Percentiles rank a stretch among this genome's conserved stretches.
These are phyloP conservation scores for Corvus hawaiiensis DNA, from an alignment of 2,113 vertebrate genomes.

Conservation along the genomic window DNA sequence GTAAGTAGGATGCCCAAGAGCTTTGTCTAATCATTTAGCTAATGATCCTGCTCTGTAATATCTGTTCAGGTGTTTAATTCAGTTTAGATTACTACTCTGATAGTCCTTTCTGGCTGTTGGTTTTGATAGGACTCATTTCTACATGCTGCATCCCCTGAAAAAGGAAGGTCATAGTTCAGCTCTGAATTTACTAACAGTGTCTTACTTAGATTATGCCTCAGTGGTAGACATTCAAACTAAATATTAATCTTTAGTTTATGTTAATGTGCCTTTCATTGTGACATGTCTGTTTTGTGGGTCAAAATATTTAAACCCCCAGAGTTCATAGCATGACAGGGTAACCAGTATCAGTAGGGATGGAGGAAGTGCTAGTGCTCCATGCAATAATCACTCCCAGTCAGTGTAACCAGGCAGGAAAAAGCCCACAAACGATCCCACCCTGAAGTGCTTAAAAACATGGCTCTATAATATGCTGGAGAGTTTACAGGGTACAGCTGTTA, in stretches of 20 bases:
- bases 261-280: background rate
- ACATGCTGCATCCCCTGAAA: background rate
- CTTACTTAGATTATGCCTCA: background rate
- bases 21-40: constrained; percentile 33
- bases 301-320: background rate
- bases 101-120: constrained; percentile 9
- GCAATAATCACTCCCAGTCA: background rate
- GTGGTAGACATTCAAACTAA: background rate
- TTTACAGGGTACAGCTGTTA: background rate
- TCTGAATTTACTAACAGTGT: background rate
- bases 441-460: background rate
- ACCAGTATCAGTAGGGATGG: background rate
- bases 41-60: constrained; percentile 27
- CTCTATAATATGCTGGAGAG: background rate
- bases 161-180: background rate
- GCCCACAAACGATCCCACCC: background rate
- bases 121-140: constrained; percentile 14
- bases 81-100: background rate
- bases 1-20: constrained; percentile 1
- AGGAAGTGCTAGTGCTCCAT: background rate
- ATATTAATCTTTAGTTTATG: background rate
- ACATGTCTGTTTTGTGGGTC: background rate
- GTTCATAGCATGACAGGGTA: background rate
- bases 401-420: background rate
- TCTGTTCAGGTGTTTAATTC: constrained; percentile 41